These are phyloP conservation scores for Palaemon carinicauda DNA, from an alignment of 1,140 invertebrate genomes.

Conservation along the genomic window DNA sequence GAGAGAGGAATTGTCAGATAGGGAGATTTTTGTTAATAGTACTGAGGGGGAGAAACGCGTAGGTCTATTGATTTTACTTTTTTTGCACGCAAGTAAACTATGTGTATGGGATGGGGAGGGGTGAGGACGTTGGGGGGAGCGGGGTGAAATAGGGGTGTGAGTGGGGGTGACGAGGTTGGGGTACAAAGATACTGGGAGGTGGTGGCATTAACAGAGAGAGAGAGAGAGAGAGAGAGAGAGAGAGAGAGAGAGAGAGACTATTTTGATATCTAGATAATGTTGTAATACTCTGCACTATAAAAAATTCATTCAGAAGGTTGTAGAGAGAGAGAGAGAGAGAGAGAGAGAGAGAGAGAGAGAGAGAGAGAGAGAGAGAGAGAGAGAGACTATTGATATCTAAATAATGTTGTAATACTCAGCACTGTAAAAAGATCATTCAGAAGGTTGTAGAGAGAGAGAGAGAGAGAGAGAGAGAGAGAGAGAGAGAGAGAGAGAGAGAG, in stretches of 20 bases:
- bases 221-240: neutral
- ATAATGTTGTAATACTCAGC: no score
- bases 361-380: no score
- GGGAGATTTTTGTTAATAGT: slow-evolving; percentile 44
- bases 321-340: neutral
- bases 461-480: no score
- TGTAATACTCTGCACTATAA: no score
- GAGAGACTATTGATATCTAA: no score
- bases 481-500: no score
- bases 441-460: no score
- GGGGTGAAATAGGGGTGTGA: neutral
- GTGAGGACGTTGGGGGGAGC: neutral
- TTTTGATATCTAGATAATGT: no score
- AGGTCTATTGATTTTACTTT: slow-evolving; percentile 48
- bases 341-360: neutral
- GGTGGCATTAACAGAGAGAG: neutral
- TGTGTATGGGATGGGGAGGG: neutral
- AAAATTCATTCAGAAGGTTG: no score
- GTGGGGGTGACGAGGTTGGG: neutral
- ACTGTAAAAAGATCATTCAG: no score
- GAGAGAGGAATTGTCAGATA: neutral
- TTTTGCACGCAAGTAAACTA: slow-evolving; percentile 51
- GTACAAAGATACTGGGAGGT: neutral
- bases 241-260: neutral
- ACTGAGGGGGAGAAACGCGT: slow-evolving; percentile 16